These are phyloP conservation scores for Grammomys surdaster DNA, from an alignment of 2,113 vertebrate genomes.

Conservation along the genomic window DNA sequence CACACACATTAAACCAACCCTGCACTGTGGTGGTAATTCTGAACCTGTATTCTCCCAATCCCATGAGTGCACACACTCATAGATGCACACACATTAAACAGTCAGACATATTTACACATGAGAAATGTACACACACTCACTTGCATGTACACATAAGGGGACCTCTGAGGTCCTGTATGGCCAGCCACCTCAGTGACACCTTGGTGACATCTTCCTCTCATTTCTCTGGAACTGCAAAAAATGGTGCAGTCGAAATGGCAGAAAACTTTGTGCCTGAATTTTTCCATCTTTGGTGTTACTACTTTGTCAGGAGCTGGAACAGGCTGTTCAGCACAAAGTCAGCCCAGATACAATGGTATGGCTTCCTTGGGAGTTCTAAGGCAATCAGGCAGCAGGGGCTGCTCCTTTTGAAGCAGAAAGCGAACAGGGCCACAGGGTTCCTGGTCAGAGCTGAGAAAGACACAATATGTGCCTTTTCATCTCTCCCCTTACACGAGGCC, in stretches of 20 bases:
- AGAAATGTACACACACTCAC: background rate
- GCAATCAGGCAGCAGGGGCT: background rate
- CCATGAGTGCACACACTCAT: no score
- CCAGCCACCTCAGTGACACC: background rate
- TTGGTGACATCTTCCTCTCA: background rate
- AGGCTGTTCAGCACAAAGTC: background rate
- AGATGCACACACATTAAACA: background rate
- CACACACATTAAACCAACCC: no score
- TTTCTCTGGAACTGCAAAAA: background rate
- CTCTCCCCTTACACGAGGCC: background rate
- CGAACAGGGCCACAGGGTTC: background rate
- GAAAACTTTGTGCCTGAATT: background rate
- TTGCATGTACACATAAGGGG: background rate
- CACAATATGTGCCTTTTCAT: slow-evolving; percentile 23
- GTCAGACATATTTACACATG: background rate
- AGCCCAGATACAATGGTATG: background rate
- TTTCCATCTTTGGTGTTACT: slow-evolving; percentile 11
- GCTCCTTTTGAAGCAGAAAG: background rate
- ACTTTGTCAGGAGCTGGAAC: background rate
- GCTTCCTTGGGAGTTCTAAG: background rate
- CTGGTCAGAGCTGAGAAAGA: background rate
- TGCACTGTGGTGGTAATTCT: no score
- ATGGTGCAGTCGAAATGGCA: background rate
- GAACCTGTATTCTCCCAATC: no score
- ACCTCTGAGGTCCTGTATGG: background rate